A percentile compares a stretch with the other conserved stretches of the same genome.
phyloP scores from a whole-genome alignment of 1,140 invertebrate genomes.

The Lordiphosa clarofinis region DNA sequence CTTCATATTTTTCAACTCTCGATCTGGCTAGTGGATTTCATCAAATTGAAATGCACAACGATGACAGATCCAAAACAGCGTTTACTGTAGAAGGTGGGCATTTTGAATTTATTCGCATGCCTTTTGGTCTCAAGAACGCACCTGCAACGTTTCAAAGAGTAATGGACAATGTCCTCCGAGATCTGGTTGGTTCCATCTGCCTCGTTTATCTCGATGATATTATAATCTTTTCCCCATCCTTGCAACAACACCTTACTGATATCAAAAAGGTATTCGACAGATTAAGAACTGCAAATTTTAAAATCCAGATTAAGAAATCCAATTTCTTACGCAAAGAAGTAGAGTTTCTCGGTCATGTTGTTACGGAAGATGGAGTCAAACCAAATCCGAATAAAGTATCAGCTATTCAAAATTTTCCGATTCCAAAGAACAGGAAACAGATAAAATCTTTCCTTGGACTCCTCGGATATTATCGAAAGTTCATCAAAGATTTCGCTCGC shows the following conservation, averaged over 20 bases:
- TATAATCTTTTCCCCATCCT: slow-evolving; percentile 1
- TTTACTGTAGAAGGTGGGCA: neutral
- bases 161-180: neutral
- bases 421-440: slow-evolving; percentile 2
- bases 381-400: neutral
- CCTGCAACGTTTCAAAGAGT: too few species aligned
- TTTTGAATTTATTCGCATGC: neutral
- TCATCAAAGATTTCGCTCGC: slow-evolving; percentile 7
- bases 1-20: neutral
- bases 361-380: slow-evolving; percentile 2
- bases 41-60: slow-evolving; percentile 1
- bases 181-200: neutral
- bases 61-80: slow-evolving; percentile 5
- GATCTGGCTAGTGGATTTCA: slow-evolving; percentile 7
- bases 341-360: neutral
- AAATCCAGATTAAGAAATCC: slow-evolving; percentile 2
- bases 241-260: slow-evolving; percentile 1
- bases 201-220: slow-evolving; percentile 1
- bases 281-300: slow-evolving; percentile 1
- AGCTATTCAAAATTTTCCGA: slow-evolving; percentile 1
- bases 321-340: slow-evolving; percentile 5
- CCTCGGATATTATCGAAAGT: slow-evolving; percentile 4
- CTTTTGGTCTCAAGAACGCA: too few species aligned
- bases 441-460: slow-evolving; percentile 6
- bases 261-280: slow-evolving; percentile 4